phyloP scores from a whole-genome alignment of 2,113 vertebrate genomes.

The Oncorhynchus keta region DNA sequence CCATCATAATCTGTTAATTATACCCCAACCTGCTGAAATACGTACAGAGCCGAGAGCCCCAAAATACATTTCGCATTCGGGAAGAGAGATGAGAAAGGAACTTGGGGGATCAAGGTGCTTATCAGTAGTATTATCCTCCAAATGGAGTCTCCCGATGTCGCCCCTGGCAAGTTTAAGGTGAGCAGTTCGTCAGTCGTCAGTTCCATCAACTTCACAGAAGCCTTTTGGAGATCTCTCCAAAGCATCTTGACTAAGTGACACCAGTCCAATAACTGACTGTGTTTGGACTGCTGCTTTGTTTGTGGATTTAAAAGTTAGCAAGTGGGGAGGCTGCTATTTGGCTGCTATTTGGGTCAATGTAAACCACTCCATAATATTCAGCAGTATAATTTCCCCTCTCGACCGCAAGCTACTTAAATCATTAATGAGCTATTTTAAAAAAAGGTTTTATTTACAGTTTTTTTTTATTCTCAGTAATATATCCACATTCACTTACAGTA shows the following conservation, averaged over 20 bases:
- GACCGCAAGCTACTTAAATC: slow-evolving; percentile 52
- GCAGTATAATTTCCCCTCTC: slow-evolving; percentile 44
- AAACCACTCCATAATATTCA: slow-evolving; percentile 18
- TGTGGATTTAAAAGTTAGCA: slow-evolving; percentile 31
- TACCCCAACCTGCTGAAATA: slow-evolving; percentile 42
- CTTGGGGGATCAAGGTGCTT: slow-evolving; percentile 52
- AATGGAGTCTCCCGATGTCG: slow-evolving; percentile 55
- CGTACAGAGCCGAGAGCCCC: slow-evolving; percentile 40
- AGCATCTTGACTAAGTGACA: slow-evolving; percentile 38
- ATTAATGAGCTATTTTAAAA: slow-evolving; percentile 34
- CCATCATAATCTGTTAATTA: slow-evolving; percentile 61
- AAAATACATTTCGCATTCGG: slow-evolving; percentile 53
- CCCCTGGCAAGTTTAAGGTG: slow-evolving; percentile 34
- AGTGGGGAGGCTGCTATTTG: slow-evolving; percentile 26
- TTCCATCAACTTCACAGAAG: slow-evolving; percentile 46
- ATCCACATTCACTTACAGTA: too few species aligned
- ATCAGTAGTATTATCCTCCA: slow-evolving; percentile 64
- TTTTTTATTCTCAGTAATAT: too few species aligned
- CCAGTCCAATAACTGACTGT: slow-evolving; percentile 10
- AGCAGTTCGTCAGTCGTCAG: slow-evolving; percentile 32
- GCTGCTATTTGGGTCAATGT: slow-evolving; percentile 50
- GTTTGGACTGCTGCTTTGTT: slow-evolving; percentile 39
- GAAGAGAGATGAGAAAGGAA: slow-evolving; percentile 44
- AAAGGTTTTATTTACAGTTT: too few species aligned
- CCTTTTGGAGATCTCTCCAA: slow-evolving; percentile 15